Percentiles rank a stretch among this genome's conserved stretches.
phyloP scores from a whole-genome alignment of 2,113 vertebrate genomes.

The Octodon degus region DNA sequence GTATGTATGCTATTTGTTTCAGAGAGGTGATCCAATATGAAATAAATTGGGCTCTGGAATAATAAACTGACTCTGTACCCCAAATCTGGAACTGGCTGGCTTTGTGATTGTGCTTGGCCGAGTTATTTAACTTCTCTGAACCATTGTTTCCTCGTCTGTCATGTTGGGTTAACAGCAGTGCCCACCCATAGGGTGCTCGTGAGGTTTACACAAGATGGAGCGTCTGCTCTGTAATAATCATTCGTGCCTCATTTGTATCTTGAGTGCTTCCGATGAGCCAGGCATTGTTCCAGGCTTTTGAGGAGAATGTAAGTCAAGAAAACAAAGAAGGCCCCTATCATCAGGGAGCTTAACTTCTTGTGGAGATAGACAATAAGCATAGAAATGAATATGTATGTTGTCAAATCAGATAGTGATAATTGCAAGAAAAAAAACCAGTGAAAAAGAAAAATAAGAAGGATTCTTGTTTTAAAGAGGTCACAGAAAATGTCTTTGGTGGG shows the following conservation, averaged over 20 bases:
- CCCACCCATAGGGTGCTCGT: not conserved
- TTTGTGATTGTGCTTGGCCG: constrained; percentile 11
- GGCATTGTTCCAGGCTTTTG: not conserved
- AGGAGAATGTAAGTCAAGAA: not conserved
- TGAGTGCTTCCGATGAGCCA: not conserved
- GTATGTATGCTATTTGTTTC: constrained; percentile 7
- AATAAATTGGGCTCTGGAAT: constrained; percentile 17
- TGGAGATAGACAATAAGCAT: not conserved
- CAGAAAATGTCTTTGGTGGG: not conserved
- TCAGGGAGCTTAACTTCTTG: constrained; percentile 13
- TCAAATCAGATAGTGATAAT: constrained; percentile 1
- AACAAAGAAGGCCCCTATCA: not conserved
- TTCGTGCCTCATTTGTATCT: not conserved
- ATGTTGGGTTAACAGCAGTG: not conserved
- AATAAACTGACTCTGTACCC: not conserved
- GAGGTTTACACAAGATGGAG: not conserved
- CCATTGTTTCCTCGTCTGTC: constrained; percentile 22
- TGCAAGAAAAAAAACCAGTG: not conserved
- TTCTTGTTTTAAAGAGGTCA: not conserved
- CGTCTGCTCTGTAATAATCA: not conserved
- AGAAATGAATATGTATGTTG: not conserved
- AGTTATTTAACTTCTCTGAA: not conserved
- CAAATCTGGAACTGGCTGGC: not conserved
- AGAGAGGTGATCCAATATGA: not conserved
- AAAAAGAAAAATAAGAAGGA: not conserved